Evolutionary conservation across 2,113 vertebrate genomes (phyloP), one percentile per base, ranked within the genome.

Genomic region (Gnathonemus echidnorhynchus): DNA sequence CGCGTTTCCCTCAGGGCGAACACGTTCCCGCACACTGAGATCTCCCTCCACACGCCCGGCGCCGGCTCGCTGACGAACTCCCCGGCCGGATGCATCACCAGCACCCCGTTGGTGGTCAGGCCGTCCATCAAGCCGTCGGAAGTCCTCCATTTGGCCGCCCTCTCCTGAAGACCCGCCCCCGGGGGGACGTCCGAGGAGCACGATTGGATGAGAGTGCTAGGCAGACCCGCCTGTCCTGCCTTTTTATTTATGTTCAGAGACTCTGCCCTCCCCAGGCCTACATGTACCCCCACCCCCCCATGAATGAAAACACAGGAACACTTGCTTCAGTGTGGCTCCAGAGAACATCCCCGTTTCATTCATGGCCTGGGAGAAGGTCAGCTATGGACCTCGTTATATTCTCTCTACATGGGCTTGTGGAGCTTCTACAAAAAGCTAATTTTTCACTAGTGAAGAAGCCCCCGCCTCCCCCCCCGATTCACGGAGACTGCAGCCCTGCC

Each of bases 101-200:
- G 95, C 88, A 99, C 98, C 0, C 98, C 98, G 0, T 99, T 99
- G 45, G 98, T 99, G 0, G 98, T 99, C 92, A 99, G 94, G 35
- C 98, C 98, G 1, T 99, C 98, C 98, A 99, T 99, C 92, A 99
- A 97, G 7, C 98, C 98, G 3, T 99, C 98, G 0, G 98, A 97
- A 92, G 99, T 99, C 95, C 99, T 99, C 98, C 98, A 99, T 88
- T 99, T 99, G 19, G 98, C 99, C 0, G 98, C 98, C 94, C 99
- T 99, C 93, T 99, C 98, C 98, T 99, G 90, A n/a, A 3, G 62
- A 11, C 42, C 35, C 50, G 49, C 50, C 49, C 35, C 5, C 35
- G 11, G 52, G 35, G 45, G 9, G 6, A 10, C 1, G 13, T 11
- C 50, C 49, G 11, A n/a, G 2, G 24, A 88, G 42, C 19, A 53